These are phyloP conservation scores for Clarias gariepinus DNA, from an alignment of 2,113 vertebrate genomes.

Conservation along the genomic window DNA sequence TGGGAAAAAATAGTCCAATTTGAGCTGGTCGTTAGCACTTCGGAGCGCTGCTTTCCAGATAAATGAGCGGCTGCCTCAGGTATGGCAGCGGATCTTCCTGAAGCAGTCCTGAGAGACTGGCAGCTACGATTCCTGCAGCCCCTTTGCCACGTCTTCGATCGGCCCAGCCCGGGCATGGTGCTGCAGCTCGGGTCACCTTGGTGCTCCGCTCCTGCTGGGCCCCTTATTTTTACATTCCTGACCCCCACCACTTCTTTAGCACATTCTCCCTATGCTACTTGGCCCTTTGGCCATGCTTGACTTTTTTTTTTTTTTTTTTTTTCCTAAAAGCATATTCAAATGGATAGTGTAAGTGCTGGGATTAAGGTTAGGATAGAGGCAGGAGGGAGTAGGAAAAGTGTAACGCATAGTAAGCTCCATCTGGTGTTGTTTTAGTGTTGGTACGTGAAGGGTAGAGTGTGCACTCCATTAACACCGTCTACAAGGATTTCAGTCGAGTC, in stretches of 20 bases:
- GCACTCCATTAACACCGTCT: constrained; percentile 63
- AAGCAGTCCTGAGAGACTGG: constrained; percentile 75
- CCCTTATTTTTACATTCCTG: constrained; percentile 75
- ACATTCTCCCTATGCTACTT: constrained; percentile 6
- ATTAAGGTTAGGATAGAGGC: background rate
- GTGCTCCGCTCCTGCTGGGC: constrained; percentile 63
- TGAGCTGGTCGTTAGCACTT: constrained; percentile 87
- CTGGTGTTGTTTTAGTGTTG: constrained; percentile 55
- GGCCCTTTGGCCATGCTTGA: constrained; percentile 56
- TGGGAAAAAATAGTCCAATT: constrained; percentile 92
- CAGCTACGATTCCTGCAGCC: constrained; percentile 64
- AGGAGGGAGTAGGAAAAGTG: constrained; percentile 19
- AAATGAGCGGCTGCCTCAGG: constrained; percentile 83
- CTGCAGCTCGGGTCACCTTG: constrained; percentile 81
- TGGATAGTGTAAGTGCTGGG: background rate
- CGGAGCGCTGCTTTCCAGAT: constrained; percentile 74
- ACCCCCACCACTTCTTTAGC: constrained; percentile 27
- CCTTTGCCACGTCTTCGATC: constrained; percentile 73
- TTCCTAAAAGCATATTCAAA: background rate
- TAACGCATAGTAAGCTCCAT: constrained; percentile 43
- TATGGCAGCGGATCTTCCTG: constrained; percentile 80
- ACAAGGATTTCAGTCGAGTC: constrained; percentile 65
- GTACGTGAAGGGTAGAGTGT: constrained; percentile 58
- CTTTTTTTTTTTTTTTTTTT: background rate
- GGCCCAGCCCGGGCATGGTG: constrained; percentile 60